Evolutionary conservation across 1,140 invertebrate species (phyloP), one percentile per base, ranked within the genome.

Genomic region (Pogonus chalceus): DNA sequence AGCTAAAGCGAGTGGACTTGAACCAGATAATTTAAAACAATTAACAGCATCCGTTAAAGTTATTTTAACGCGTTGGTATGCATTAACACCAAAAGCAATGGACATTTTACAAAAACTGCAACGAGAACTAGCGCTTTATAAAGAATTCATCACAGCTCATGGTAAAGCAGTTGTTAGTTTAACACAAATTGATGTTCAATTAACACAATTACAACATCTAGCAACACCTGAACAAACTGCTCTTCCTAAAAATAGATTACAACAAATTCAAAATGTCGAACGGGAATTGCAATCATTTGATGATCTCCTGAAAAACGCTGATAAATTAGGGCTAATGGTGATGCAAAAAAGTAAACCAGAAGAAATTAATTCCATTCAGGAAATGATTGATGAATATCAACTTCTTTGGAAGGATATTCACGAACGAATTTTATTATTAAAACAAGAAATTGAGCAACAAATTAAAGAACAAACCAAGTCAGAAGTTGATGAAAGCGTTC

Each of bases 341-440:
- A 80, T 83, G 73, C 58, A 74, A 51, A 73, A 76, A 21, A 73
- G 75, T 56, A 72, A 75, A 35, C 64, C 75, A 2, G 69, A 74
- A 2, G 78, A 83, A 31, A 71, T 79, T 2, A 60, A 68, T 14
- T 69, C 69, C 1, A 69, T 84, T n/a, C 76, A 85, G 56, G 68
- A 76, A 46, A 72, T 85, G 60, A 80, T 85, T 0, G 78, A 85
- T 37, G 81, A 85, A 59, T 85, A 87, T 56, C 82, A 84, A 50
- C 59, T 72, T 0, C 60, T 86, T 1, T 85, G 79, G 78, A 78
- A 76, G 26, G 76, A 83, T 31, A 76, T 86, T 20, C 77, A 77
- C 14, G 64, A 67, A 2, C 69, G 79, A 23, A 74, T 84, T 1
- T 65, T 68, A 0, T 68, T 63, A 21, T 54, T 80, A 0, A 79